These are phyloP conservation scores for Scomberomorus guttatus DNA, from an alignment of 2,797 vertebrate genomes.

Conservation along the genomic window DNA sequence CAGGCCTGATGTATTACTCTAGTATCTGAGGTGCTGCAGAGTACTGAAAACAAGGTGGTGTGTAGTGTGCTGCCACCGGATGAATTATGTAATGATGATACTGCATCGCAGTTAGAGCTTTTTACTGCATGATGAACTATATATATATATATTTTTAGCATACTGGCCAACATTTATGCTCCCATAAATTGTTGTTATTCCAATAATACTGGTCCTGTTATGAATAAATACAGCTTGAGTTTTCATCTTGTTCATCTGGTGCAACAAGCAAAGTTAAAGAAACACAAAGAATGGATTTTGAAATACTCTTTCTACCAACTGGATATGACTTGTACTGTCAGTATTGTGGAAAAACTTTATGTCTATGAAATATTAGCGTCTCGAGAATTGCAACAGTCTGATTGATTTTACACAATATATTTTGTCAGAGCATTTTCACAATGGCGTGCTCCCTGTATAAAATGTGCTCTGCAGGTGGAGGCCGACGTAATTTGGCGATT, in stretches of 20 bases:
- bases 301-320: neutral
- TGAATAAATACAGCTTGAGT: neutral
- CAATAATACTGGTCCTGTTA: neutral
- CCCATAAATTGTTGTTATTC: constrained; percentile 12
- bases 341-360: constrained; percentile 4
- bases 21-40: constrained; percentile 50
- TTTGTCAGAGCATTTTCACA: constrained; percentile 31
- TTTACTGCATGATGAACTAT: constrained; percentile 28
- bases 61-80: constrained; percentile 44
- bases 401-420: constrained; percentile 39
- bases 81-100: constrained; percentile 53
- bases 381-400: neutral
- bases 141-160: neutral
- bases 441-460: constrained; percentile 7
- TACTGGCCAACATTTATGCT: constrained; percentile 5
- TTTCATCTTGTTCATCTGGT: constrained; percentile 16
- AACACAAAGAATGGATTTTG: neutral
- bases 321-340: neutral
- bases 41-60: constrained; percentile 27
- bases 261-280: neutral
- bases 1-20: constrained; percentile 48
- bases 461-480: constrained; percentile 35
- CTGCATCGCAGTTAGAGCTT: constrained; percentile 29
- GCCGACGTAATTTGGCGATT: constrained; percentile 23
- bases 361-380: constrained; percentile 18